These are phyloP conservation scores for Aeoliscus strigatus DNA, from an alignment of 2,797 vertebrate species.

Conservation along the genomic window DNA sequence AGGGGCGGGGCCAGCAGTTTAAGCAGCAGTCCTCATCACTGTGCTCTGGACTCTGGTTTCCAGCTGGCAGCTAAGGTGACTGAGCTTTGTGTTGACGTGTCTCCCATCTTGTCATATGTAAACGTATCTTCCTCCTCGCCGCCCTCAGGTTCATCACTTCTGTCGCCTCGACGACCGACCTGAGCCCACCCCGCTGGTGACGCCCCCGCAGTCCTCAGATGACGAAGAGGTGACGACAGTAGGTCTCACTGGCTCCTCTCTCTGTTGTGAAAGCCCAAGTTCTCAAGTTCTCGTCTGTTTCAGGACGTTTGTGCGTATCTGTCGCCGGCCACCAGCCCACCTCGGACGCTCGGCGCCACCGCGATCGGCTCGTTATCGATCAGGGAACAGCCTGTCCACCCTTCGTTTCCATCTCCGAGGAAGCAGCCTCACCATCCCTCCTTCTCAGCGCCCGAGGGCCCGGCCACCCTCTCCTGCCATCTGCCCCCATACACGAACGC, in stretches of 20 bases:
- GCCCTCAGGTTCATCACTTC: constrained; percentile 72
- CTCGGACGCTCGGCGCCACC: constrained; percentile 46
- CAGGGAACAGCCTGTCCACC: constrained; percentile 78
- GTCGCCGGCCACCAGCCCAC: constrained; percentile 49
- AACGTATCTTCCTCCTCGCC: too few relatives aligned
- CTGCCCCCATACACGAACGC: constrained; percentile 76
- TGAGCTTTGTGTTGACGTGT: too few relatives aligned
- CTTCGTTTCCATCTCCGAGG: constrained; percentile 74
- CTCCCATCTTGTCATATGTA: too few relatives aligned
- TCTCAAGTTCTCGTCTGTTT: too few relatives aligned
- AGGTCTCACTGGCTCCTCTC: background rate
- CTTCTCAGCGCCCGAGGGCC: constrained; percentile 70
- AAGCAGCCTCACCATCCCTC: constrained; percentile 82
- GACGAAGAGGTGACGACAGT: constrained; percentile 75
- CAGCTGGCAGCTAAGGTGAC: constrained; percentile 54
- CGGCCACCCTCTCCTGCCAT: constrained; percentile 60
- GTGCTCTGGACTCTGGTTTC: constrained; percentile 53
- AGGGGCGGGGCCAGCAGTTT: constrained; percentile 44
- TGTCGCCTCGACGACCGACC: constrained; percentile 70
- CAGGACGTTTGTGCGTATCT: constrained; percentile 44
- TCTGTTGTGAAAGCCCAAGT: too few relatives aligned
- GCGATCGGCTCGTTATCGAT: constrained; percentile 44
- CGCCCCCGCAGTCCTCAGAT: constrained; percentile 76
- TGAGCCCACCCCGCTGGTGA: constrained; percentile 61
- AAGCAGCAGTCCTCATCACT: constrained; percentile 65